Conservation (phyloP, 2,113 vertebrate genomes). For the Drymodes brunneopygia region DNA sequence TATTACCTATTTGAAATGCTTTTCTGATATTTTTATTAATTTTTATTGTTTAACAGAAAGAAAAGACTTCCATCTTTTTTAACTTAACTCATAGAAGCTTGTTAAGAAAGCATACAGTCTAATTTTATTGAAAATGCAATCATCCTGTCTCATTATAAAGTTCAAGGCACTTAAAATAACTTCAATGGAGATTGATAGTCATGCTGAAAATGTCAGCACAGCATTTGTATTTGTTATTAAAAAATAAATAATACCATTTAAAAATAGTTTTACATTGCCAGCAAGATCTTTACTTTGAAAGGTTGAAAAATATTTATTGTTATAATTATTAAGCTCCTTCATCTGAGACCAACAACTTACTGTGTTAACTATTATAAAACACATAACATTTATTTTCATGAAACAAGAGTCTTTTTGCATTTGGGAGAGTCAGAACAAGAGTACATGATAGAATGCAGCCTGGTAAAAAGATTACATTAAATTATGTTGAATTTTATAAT, state of each 20-base stretch:
- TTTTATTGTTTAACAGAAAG: background rate
- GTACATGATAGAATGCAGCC: background rate
- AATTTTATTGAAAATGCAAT: background rate
- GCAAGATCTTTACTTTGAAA: background rate
- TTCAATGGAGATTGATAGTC: background rate
- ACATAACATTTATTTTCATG: background rate
- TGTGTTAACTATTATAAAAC: background rate
- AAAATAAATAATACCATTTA: background rate
- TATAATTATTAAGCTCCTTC: background rate
- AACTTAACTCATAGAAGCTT: background rate
- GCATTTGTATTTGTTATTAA: background rate
- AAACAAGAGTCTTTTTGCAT: background rate
- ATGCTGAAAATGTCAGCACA: constrained; percentile 35
- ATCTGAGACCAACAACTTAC: background rate
- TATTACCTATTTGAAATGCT: background rate
- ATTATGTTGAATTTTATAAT: background rate
- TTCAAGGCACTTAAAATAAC: constrained; percentile 9
- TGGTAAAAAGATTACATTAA: background rate
- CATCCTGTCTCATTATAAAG: background rate
- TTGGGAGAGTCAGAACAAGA: background rate
- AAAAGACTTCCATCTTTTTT: background rate
- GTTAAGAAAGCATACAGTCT: background rate
- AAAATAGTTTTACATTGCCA: background rate
- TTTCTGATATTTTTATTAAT: background rate
- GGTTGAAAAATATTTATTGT: background rate